A percentile compares a stretch with the other conserved stretches of the same genome.
Conservation (phyloP, 2,113 vertebrate species). For the Silurus glanis region DNA sequence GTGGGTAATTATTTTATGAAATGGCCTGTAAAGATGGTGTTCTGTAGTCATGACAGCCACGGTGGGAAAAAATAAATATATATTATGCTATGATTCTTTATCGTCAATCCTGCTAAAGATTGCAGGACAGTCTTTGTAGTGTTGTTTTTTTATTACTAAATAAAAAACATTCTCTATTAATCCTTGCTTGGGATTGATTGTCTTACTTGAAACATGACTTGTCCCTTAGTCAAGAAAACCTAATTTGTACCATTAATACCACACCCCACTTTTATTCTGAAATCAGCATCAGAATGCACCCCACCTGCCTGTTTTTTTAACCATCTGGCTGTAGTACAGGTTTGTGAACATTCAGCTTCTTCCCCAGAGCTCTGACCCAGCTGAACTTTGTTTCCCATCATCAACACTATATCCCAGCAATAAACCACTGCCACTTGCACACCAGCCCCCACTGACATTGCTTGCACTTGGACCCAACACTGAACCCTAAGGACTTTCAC, state of each 20-base stretch:
- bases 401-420: constrained; percentile 9
- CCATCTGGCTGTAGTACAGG: not conserved
- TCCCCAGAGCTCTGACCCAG: constrained; percentile 17
- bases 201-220: not conserved
- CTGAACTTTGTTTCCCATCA: constrained; percentile 20
- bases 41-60: constrained; percentile 61
- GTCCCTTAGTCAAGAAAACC: constrained; percentile 11
- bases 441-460: not conserved
- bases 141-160: constrained; percentile 42
- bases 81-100: constrained; percentile 57
- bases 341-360: not conserved
- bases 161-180: constrained; percentile 17
- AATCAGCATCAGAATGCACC: not conserved
- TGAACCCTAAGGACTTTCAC: constrained; percentile 10
- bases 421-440: constrained; percentile 1
- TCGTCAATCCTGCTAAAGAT: constrained; percentile 54
- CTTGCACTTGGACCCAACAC: constrained; percentile 25
- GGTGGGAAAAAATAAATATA: constrained; percentile 39
- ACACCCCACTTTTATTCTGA: not conserved
- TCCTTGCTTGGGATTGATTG: constrained; percentile 5
- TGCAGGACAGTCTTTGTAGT: constrained; percentile 59
- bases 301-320: constrained; percentile 7
- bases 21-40: constrained; percentile 44
- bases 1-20: not conserved
- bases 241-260: constrained; percentile 6